phyloP scores from a whole-genome alignment of 1,140 invertebrate genomes.

The Tetramorium simillimum region DNA sequence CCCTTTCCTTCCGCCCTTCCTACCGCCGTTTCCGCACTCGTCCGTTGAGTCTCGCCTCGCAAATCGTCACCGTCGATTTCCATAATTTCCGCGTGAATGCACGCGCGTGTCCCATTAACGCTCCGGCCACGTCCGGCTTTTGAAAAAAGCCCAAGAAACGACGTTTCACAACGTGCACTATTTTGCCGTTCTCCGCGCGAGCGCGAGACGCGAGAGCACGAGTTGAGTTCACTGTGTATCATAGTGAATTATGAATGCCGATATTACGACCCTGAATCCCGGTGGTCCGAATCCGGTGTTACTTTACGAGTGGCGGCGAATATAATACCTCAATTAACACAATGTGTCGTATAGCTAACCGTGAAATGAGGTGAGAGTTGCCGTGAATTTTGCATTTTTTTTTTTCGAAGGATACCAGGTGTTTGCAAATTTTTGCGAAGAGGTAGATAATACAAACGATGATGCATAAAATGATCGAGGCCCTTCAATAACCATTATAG shows the following conservation, averaged over 20 bases:
- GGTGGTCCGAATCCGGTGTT: conserved; percentile 14
- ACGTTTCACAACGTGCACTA: conserved; percentile 64
- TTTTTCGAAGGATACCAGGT: not conserved
- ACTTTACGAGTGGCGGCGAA: conserved; percentile 36
- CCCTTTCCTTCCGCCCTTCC: conserved; percentile 36
- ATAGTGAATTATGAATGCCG: conserved; percentile 46
- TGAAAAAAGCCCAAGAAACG: conserved; percentile 62
- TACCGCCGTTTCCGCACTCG: conserved; percentile 45
- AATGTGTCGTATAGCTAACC: conserved; percentile 27
- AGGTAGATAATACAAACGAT: not conserved
- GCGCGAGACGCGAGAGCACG: conserved; percentile 11
- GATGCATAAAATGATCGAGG: not conserved
- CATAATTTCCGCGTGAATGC: conserved; percentile 71
- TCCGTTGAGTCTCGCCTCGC: conserved; percentile 12
- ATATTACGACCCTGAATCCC: conserved; percentile 31
- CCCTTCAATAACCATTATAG: not conserved
- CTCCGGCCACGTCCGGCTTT: conserved; percentile 54
- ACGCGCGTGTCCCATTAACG: conserved; percentile 71
- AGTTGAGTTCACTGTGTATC: conserved; percentile 42
- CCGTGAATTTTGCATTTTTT: conserved; percentile 42
- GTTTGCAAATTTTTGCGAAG: not conserved
- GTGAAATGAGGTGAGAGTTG: conserved; percentile 20
- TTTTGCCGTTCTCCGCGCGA: conserved; percentile 49
- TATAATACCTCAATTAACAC: conserved; percentile 33
- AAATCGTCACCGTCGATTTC: conserved; percentile 68